These are phyloP conservation scores for Drosophila baimaii DNA, from an alignment of 1,140 invertebrate genomes.

Conservation along the genomic window DNA sequence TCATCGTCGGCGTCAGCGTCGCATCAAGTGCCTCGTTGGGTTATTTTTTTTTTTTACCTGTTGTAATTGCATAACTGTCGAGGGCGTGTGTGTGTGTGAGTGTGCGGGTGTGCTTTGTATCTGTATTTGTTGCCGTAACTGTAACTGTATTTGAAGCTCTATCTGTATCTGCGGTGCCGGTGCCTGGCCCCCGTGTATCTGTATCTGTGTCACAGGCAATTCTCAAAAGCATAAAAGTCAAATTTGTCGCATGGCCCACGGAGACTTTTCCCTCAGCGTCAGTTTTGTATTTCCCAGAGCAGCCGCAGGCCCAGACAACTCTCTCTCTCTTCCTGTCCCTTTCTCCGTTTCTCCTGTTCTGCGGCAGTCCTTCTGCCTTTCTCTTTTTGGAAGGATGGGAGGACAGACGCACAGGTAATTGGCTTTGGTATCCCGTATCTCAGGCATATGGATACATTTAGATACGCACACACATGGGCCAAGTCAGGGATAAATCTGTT, in stretches of 20 bases:
- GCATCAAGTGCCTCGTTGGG: constrained; percentile 61
- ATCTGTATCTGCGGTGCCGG: constrained; percentile 8
- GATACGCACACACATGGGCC: constrained; percentile 55
- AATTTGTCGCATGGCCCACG: constrained; percentile 77
- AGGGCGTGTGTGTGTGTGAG: constrained; percentile 11
- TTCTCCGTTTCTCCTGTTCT: background rate
- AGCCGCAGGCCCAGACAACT: constrained; percentile 54
- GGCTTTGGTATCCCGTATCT: constrained; percentile 69
- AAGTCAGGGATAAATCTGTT: background rate
- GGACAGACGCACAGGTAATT: constrained; percentile 66
- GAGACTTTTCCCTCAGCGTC: constrained; percentile 56
- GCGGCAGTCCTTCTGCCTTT: background rate
- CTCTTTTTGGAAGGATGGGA: background rate
- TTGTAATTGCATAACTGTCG: constrained; percentile 73
- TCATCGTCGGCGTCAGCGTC: constrained; percentile 23
- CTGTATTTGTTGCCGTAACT: too few relatives aligned
- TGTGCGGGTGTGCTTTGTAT: too few relatives aligned
- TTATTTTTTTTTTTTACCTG: constrained; percentile 46
- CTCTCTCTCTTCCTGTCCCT: background rate
- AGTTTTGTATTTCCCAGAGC: constrained; percentile 62
- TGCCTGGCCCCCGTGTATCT: constrained; percentile 22
- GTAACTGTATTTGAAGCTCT: constrained; percentile 19
- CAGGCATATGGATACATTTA: constrained; percentile 74
- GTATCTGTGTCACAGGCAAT: constrained; percentile 78
- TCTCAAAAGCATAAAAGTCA: constrained; percentile 82